Conservation (phyloP, 2,113 vertebrate genomes). For the Leptocoma aspasia region DNA sequence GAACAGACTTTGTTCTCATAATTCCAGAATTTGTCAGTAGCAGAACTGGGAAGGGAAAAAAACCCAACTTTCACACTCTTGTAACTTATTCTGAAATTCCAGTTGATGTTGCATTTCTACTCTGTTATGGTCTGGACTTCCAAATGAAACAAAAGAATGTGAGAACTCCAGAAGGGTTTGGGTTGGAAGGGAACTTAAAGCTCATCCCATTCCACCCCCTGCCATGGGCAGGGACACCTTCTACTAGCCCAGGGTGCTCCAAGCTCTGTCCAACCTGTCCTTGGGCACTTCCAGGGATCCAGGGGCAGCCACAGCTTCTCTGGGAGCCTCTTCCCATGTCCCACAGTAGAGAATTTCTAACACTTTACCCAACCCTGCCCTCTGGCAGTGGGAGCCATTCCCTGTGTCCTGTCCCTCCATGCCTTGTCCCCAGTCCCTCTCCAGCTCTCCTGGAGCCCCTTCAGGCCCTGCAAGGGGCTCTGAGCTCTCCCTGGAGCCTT, state of each 20-base stretch:
- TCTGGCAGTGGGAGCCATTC: neutral
- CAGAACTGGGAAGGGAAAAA: neutral
- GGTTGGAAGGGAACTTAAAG: neutral
- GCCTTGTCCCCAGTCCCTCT: neutral
- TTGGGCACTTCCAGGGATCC: neutral
- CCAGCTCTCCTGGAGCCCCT: neutral
- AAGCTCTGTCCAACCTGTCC: fast-evolving
- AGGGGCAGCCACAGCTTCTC: neutral
- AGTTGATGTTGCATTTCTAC: neutral
- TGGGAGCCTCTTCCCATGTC: neutral
- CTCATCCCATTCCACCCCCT: fast-evolving
- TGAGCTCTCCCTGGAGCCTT: neutral
- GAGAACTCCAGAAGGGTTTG: neutral
- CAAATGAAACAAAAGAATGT: neutral
- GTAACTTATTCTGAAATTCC: neutral
- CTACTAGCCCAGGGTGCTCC: fast-evolving
- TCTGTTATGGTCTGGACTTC: neutral
- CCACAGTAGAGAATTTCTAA: neutral
- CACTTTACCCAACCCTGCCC: fast-evolving
- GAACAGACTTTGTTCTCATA: neutral
- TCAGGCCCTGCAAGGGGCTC: fast-evolving
- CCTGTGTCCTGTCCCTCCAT: neutral
- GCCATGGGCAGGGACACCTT: neutral
- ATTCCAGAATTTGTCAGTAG: neutral
- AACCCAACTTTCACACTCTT: neutral